Evolutionary conservation across 2,888 invertebrate genomes (phyloP), one percentile per base, ranked within the genome.

Genomic region (Syritta pipiens): DNA sequence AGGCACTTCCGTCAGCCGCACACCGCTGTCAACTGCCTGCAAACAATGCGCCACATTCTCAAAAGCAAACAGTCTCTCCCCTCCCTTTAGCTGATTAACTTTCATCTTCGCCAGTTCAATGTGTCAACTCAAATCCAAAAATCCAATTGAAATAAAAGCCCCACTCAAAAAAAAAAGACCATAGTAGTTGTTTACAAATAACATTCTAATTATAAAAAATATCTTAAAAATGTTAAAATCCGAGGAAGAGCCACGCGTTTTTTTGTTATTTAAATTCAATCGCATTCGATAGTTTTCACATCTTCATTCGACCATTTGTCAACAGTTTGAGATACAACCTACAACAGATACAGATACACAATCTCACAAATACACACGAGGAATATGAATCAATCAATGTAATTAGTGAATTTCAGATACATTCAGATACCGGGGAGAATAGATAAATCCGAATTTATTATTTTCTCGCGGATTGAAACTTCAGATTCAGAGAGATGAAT

Each of bases 301-400:
- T 51, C 51, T 51, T 22, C 59, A 60, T 46, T 46, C 59, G 14
- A 22, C 59, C 44, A 60, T 60, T 60, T 60, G 59, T 60, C 59
- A 60, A 46, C 59, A 57, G n/a, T n/a, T n/a, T n/a, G n/a, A n/a
- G n/a, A n/a, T n/a, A n/a, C n/a, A n/a, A n/a, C n/a, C n/a, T n/a
- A n/a, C n/a, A n/a, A n/a, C n/a, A 37, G 9, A 20, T 49, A 32
- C 35, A 0, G 20, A 28, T 3, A 28, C 28, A 28, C 4, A n/a
- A n/a, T n/a, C n/a, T n/a, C n/a, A n/a, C n/a, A n/a, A n/a, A n/a
- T 35, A 20, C 22, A 9, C 20, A 20, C 6, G 6, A 3, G n/a
- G 24, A 22, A 22, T 19, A 4, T 32, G 59, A 32, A 60, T 60
- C 59, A 60, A 60, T 60, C 59, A 60, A 46, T 46, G n/a, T 35